Conservation (phyloP, 53 echinoderm and acorn worm genomes). For the Luidia sarsii region DNA sequence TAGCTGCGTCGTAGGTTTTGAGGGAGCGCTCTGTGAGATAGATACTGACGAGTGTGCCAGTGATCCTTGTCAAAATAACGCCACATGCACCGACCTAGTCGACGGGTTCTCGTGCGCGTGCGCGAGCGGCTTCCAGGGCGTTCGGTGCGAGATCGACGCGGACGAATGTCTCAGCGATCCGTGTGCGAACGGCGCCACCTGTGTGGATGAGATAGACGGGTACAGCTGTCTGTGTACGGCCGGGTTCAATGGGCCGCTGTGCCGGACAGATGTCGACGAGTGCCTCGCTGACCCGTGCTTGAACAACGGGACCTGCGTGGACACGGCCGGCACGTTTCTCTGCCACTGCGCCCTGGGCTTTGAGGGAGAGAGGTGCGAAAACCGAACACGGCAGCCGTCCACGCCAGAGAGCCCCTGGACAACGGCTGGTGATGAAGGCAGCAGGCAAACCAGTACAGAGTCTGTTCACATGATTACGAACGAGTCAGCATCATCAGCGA, state of each 20-base stretch:
- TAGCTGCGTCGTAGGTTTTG: not conserved
- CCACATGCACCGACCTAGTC: slow-evolving; percentile 9
- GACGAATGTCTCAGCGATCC: slow-evolving; percentile 45
- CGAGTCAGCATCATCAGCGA: no score
- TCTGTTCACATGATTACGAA: no score
- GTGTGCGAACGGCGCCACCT: slow-evolving; percentile 41
- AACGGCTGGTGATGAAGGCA: no score
- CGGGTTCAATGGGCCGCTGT: slow-evolving; percentile 22
- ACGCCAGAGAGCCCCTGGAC: no score
- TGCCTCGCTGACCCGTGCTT: not conserved
- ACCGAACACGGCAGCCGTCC: no score
- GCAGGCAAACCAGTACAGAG: no score
- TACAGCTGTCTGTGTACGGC: slow-evolving; percentile 19
- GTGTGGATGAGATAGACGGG: slow-evolving; percentile 23
- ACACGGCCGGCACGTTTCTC: not conserved
- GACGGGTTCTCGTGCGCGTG: slow-evolving; percentile 26
- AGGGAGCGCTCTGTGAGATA: not conserved
- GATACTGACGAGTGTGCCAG: slow-evolving; percentile 29
- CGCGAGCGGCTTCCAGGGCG: slow-evolving; percentile 10
- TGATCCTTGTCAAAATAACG: slow-evolving; percentile 42
- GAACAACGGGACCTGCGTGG: not conserved
- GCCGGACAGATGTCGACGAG: slow-evolving; percentile 28
- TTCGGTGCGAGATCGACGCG: slow-evolving; percentile 25
- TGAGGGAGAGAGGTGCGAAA: not conserved
- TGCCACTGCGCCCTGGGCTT: not conserved